These are phyloP conservation scores for Strix aluco DNA, from an alignment of 2,113 vertebrate species.

Conservation along the genomic window DNA sequence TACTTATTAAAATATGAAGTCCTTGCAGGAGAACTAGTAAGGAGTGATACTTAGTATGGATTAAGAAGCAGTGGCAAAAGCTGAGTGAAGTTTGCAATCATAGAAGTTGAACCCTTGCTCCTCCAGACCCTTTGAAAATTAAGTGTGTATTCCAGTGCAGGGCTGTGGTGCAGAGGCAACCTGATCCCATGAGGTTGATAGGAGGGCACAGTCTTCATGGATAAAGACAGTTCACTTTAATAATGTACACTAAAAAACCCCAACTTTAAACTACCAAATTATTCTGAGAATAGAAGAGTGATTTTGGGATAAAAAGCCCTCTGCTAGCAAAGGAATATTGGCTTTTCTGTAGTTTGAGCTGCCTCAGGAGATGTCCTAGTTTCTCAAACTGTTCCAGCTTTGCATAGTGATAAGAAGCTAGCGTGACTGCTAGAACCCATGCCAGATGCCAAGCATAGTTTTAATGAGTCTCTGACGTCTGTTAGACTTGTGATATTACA, in stretches of 20 bases:
- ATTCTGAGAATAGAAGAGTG: neutral
- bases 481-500: neutral
- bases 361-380: neutral
- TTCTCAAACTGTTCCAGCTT: neutral
- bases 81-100: neutral
- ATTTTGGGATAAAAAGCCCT: neutral
- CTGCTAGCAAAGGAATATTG: neutral
- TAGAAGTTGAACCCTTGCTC: neutral
- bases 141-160: neutral
- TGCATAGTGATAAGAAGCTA: neutral
- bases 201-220: fast-evolving
- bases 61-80: neutral
- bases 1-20: neutral
- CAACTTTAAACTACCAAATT: neutral
- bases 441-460: conserved; percentile 41
- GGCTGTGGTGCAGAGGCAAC: neutral
- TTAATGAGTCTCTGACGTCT: neutral
- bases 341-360: neutral
- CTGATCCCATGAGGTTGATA: neutral
- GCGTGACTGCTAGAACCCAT: neutral
- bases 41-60: neutral
- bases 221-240: neutral
- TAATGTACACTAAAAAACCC: neutral
- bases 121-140: neutral
- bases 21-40: neutral